A percentile compares a stretch with the other conserved stretches of the same genome.
Evolutionary conservation across 2,113 vertebrate species (phyloP).

Genomic region (Pseudolaguvia tuberculata): DNA sequence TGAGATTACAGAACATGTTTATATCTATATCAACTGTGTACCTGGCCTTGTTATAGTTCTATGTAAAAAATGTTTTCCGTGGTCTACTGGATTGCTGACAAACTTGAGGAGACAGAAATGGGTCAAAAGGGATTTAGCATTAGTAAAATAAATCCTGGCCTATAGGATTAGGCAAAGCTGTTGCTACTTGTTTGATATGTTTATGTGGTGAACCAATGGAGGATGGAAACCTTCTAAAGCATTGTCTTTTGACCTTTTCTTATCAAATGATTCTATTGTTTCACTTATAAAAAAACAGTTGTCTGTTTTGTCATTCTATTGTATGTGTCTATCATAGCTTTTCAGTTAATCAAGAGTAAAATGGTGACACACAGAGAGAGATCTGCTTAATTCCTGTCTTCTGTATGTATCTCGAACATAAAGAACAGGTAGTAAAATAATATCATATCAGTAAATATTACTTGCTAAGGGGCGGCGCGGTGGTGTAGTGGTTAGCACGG

Average conservation of each 20-base stretch:
- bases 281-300: neutral
- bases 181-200: constrained; percentile 77
- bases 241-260: constrained; percentile 1
- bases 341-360: constrained; percentile 49
- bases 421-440: neutral
- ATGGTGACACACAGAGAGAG: constrained; percentile 51
- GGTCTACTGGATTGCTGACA: constrained; percentile 66
- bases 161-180: constrained; percentile 81
- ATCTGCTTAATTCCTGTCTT: constrained; percentile 50
- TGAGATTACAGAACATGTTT: neutral
- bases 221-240: constrained; percentile 2
- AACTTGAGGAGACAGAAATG: constrained; percentile 71
- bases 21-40: neutral
- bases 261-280: neutral
- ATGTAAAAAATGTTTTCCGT: constrained; percentile 52
- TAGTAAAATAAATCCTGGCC: constrained; percentile 84
- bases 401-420: constrained; percentile 54
- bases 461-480: too few relatives aligned
- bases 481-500: too few relatives aligned
- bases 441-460: too few relatives aligned
- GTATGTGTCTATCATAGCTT: neutral
- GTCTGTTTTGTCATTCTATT: constrained; percentile 3
- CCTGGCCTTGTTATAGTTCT: constrained; percentile 43
- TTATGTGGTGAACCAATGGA: constrained; percentile 68
- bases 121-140: constrained; percentile 82